Conservation (phyloP, 2,888 invertebrate genomes). For the Oxyteleia sp. region DNA sequence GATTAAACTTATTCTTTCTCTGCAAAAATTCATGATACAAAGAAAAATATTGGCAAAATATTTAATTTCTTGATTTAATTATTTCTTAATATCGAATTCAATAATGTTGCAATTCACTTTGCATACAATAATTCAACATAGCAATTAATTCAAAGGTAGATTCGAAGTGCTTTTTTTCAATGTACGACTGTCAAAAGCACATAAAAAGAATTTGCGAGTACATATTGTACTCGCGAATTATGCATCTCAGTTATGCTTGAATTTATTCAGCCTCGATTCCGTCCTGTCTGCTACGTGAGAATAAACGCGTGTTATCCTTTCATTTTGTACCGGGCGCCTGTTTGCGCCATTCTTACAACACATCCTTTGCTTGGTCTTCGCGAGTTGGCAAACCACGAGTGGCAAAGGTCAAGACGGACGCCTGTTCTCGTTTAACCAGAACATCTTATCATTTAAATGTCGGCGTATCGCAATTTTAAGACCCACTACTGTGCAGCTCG, state of each 20-base stretch:
- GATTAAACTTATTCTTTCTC: no score
- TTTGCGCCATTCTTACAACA: conserved; percentile 65
- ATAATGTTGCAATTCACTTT: no score
- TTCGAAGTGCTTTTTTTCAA: not conserved
- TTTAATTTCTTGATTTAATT: no score
- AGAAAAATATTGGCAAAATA: no score
- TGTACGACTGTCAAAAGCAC: not conserved
- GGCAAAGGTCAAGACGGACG: conserved; percentile 64
- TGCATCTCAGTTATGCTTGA: conserved; percentile 54
- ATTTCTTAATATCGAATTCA: no score
- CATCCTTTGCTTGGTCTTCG: conserved; percentile 53
- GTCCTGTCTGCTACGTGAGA: conserved; percentile 49
- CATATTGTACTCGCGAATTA: conserved; percentile 29
- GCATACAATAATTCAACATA: no score
- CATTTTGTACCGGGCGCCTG: conserved; percentile 42
- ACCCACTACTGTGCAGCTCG: conserved; percentile 9
- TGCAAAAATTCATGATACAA: no score
- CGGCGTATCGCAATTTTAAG: conserved; percentile 28
- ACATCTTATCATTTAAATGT: conserved; percentile 64
- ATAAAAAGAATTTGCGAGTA: conserved; percentile 9
- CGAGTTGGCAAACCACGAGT: conserved; percentile 58
- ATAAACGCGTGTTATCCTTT: conserved; percentile 63
- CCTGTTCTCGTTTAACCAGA: conserved; percentile 61
- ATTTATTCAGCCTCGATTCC: conserved; percentile 63
- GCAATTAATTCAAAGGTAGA: no score